Percentiles rank a stretch among this genome's conserved stretches.
These are phyloP conservation scores for Agyllia agylla DNA, from an alignment of 2,888 invertebrate species.

Conservation along the genomic window DNA sequence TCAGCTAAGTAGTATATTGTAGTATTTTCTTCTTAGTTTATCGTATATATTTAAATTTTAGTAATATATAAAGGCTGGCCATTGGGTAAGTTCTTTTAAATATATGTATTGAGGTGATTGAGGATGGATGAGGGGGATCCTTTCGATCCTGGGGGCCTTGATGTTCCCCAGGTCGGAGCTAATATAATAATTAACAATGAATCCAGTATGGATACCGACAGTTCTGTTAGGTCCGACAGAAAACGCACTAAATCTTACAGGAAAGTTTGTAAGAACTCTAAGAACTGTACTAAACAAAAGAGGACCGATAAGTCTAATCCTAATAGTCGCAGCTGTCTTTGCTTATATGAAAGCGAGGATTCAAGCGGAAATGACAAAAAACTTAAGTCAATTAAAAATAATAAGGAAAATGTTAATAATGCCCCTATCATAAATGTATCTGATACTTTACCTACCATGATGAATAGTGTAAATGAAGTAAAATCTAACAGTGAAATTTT, in stretches of 20 bases:
- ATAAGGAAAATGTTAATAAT: not conserved
- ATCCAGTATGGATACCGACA: not conserved
- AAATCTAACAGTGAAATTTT: not conserved
- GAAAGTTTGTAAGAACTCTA: not conserved
- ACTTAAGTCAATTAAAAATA: not conserved
- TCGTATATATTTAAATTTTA: not conserved
- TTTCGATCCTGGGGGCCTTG: not conserved
- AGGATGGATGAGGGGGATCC: not conserved
- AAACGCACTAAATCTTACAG: not conserved
- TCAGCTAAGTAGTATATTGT: not conserved
- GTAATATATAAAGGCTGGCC: not conserved
- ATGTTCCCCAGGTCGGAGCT: conserved; percentile 10
- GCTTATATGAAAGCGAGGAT: not conserved
- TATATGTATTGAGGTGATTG: not conserved
- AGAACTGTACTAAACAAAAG: not conserved
- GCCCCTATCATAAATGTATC: not conserved
- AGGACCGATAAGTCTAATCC: not conserved
- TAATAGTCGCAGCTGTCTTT: not conserved
- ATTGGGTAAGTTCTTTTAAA: not conserved
- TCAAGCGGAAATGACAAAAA: not conserved
- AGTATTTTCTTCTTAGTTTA: not conserved
- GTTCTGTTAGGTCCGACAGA: not conserved
- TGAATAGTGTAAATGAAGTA: not conserved
- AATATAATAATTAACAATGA: not conserved
- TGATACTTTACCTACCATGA: not conserved